A percentile compares a stretch with the other conserved stretches of the same genome.
These are phyloP conservation scores for Potamilus streckersoni DNA, from an alignment of 1,140 invertebrate genomes.

Conservation along the genomic window DNA sequence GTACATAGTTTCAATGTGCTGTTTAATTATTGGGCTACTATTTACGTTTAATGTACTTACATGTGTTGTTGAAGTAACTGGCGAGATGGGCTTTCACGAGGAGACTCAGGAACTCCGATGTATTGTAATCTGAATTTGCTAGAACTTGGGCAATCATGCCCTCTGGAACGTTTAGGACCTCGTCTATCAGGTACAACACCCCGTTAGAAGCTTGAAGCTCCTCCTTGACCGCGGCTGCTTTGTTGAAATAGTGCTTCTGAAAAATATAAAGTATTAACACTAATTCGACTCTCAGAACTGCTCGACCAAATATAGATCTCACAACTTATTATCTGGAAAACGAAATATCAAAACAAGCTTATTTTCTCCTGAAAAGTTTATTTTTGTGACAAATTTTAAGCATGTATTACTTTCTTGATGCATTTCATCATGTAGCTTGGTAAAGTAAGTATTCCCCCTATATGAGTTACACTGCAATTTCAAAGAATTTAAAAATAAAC, in stretches of 20 bases:
- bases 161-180: slow-evolving; percentile 41
- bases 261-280: not conserved
- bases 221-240: slow-evolving; percentile 26
- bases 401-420: too few relatives aligned
- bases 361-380: too few relatives aligned
- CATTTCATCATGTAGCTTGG: too few relatives aligned
- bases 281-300: too few relatives aligned
- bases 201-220: slow-evolving; percentile 38
- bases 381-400: too few relatives aligned
- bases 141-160: slow-evolving; percentile 35
- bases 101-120: slow-evolving; percentile 25
- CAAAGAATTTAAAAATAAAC: too few relatives aligned
- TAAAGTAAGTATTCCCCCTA: too few relatives aligned
- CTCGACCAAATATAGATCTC: not conserved
- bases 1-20: too few relatives aligned
- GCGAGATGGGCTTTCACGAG: slow-evolving; percentile 24
- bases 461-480: too few relatives aligned
- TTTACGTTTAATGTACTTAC: slow-evolving; percentile 6
- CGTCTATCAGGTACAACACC: slow-evolving; percentile 38
- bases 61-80: slow-evolving; percentile 12
- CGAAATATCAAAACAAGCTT: not conserved
- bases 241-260: slow-evolving; percentile 34
- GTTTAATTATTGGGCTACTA: too few relatives aligned
- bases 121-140: slow-evolving; percentile 31
- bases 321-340: not conserved